Conservation (phyloP, 1,140 invertebrate species). For the Drosophila suzukii region DNA sequence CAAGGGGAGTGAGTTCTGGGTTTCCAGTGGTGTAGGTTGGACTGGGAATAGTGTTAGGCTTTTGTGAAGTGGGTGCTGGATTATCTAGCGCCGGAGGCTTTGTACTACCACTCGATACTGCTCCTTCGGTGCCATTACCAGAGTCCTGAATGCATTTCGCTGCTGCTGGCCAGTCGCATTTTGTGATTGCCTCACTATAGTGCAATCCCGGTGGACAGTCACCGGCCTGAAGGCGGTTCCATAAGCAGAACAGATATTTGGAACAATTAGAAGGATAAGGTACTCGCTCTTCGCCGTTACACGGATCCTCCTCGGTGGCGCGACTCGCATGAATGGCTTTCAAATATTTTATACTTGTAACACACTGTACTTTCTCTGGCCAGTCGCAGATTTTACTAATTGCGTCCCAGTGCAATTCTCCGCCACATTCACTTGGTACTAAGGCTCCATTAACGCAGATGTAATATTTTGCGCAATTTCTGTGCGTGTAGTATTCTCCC, state of each 20-base stretch:
- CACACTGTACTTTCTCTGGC: conserved; percentile 83
- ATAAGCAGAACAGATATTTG: conserved; percentile 91
- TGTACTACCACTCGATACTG: conserved; percentile 22
- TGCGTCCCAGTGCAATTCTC: conserved; percentile 90
- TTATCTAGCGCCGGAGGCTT: conserved; percentile 49
- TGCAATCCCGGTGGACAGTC: conserved; percentile 91
- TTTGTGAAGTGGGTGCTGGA: conserved; percentile 63
- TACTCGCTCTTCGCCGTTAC: conserved; percentile 88
- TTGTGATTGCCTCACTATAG: conserved; percentile 88
- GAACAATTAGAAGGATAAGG: conserved; percentile 89
- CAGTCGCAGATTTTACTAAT: conserved; percentile 91
- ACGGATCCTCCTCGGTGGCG: conserved; percentile 85
- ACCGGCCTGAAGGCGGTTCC: conserved; percentile 90
- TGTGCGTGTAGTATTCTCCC: conserved; percentile 85
- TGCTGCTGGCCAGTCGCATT: conserved; percentile 92
- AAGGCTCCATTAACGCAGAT: conserved; percentile 74
- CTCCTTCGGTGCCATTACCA: conserved; percentile 1
- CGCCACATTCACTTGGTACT: conserved; percentile 86
- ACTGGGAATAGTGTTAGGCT: conserved; percentile 64
- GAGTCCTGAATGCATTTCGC: conserved; percentile 87
- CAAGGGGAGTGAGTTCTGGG: conserved; percentile 82
- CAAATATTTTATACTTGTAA: conserved; percentile 73
- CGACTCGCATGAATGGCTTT: conserved; percentile 58
- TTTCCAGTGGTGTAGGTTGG: conserved; percentile 78
- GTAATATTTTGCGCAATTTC: conserved; percentile 83